Conservation (phyloP, 2,888 invertebrate species). For the Sarcophaga carnaria region DNA sequence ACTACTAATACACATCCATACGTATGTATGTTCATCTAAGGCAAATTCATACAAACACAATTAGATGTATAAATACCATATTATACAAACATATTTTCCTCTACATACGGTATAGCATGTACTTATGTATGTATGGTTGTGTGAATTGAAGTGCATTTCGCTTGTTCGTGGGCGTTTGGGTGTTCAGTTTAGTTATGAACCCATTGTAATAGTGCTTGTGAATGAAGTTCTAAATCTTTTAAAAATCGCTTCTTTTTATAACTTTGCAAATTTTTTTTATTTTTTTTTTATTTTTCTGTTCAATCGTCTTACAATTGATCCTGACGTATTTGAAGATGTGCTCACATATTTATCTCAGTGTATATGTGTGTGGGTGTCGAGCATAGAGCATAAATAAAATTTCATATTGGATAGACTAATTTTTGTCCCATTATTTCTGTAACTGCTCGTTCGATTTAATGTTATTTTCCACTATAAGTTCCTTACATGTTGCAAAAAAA, state of each 20-base stretch:
- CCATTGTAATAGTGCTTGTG: conserved; percentile 62
- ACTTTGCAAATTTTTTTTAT: conserved; percentile 11
- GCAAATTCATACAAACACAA: conserved; percentile 33
- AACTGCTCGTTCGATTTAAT: conserved; percentile 60
- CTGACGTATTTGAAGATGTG: conserved; percentile 28
- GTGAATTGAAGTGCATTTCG: conserved; percentile 31
- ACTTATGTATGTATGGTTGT: neutral
- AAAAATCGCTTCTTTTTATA: conserved; percentile 46
- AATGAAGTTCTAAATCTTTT: conserved; percentile 68
- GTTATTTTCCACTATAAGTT: conserved; percentile 53
- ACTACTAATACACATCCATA: too few relatives aligned
- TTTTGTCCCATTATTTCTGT: conserved; percentile 16
- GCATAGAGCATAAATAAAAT: conserved; percentile 35
- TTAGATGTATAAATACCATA: conserved; percentile 18
- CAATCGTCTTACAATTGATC: conserved; percentile 46
- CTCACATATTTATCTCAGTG: neutral
- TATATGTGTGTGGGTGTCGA: neutral
- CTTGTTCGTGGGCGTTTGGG: conserved; percentile 51
- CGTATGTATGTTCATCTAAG: too few relatives aligned
- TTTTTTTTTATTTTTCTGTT: conserved; percentile 9
- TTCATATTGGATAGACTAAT: conserved; percentile 36
- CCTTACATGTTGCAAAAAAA: neutral
- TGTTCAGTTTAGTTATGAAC: conserved; percentile 59
- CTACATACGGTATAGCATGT: neutral
- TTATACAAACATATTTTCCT: neutral